phyloP scores from a whole-genome alignment of 2,113 vertebrate species.

The Rhadina sibilatrix region DNA sequence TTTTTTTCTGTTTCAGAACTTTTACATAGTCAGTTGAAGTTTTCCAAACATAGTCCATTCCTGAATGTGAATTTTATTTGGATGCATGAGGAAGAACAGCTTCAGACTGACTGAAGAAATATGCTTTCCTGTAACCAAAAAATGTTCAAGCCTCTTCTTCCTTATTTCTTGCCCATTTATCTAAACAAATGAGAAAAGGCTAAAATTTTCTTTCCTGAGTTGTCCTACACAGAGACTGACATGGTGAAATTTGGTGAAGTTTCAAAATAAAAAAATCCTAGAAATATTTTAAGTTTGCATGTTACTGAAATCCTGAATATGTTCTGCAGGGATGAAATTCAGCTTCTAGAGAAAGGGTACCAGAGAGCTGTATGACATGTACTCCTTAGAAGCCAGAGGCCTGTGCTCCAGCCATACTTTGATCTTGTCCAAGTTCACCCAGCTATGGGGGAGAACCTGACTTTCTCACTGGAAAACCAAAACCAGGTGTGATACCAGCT shows the following conservation, averaged over 20 bases:
- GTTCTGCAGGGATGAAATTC: neutral
- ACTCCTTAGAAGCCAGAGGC: neutral
- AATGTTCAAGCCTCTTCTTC: neutral
- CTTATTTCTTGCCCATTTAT: neutral
- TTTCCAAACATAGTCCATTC: conserved; percentile 10
- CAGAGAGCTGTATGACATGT: neutral
- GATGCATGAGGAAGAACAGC: conserved; percentile 1
- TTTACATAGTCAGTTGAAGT: neutral
- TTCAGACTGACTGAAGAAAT: conserved; percentile 17
- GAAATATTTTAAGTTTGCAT: neutral
- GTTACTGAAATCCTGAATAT: neutral
- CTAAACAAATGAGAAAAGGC: neutral
- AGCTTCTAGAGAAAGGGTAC: neutral
- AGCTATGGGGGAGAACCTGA: neutral
- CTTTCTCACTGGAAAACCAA: neutral
- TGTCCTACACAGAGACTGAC: neutral
- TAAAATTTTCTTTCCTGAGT: neutral
- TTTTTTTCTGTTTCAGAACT: conserved; percentile 1
- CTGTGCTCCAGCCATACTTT: neutral
- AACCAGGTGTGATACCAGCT: neutral
- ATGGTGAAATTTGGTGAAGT: neutral
- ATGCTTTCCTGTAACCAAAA: neutral
- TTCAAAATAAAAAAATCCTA: neutral
- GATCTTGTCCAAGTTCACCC: neutral
- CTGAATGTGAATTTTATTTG: conserved; percentile 37